Evolutionary conservation across 1,140 invertebrate genomes (phyloP), one percentile per base, ranked within the genome.

Genomic region (Melipona quadrifasciata): DNA sequence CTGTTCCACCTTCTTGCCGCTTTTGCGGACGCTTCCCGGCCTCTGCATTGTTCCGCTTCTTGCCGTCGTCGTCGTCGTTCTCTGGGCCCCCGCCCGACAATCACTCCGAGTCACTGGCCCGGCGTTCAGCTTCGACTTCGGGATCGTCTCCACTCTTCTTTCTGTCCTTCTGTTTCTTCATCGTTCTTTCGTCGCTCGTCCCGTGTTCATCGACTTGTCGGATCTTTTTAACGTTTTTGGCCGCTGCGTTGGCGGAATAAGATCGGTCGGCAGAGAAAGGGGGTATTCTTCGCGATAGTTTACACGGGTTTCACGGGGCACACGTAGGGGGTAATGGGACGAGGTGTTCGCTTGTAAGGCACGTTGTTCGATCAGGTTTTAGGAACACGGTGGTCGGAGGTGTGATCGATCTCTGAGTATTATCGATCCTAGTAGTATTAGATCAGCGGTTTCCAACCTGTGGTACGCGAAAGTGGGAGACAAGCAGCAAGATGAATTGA

Each of bases 11-110:
- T 67, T 47, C 27, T 70, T n/a, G 34, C 27, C 57, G 64, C 39
- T 75, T 72, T 74, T 53, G 86, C 73, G 87, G n/a, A 68, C n/a
- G 65, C 72, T 89, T 79, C 84, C 47, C 85, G 27, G 73, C 86
- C 39, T 47, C 39, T 55, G 89, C 92, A 93, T 93, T 93, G 91
- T 92, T 92, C 53, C 84, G 85, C 78, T 93, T 92, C 91, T 92
- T 92, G 84, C 71, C 11, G 47, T 27, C 39, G 11, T 70, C 39
- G 39, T 39, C 39, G 39, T 39, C 8, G 39, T 39, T 39, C 39
- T 24, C 16, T 24, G 39, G 17, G n/a, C 17, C 68, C 21, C 24
- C 21, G 39, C 2, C 34, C 19, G 21, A n/a, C 21, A 10, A 71
- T 24, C 24, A 72, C 16, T 24, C 31, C 17, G 16, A 34, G 24